These are phyloP conservation scores for Sebastes steindachneri DNA, from an alignment of 2,797 vertebrate species.

Conservation along the genomic window DNA sequence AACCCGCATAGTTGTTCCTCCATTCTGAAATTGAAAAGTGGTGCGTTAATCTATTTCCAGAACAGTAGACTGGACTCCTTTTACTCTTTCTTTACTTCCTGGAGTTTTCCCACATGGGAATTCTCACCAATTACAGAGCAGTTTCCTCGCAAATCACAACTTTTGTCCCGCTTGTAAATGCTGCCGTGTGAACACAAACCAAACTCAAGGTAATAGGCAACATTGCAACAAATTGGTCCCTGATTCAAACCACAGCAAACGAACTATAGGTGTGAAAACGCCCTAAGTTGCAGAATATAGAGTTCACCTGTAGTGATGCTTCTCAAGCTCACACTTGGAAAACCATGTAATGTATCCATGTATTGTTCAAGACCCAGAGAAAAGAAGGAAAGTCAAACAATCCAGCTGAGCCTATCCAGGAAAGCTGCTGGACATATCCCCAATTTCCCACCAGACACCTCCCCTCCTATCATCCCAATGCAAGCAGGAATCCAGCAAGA, in stretches of 20 bases:
- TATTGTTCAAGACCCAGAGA: not conserved
- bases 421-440: not conserved
- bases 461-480: not conserved
- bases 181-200: not conserved
- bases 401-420: slow-evolving; percentile 2
- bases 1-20: not conserved
- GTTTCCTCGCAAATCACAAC: not conserved
- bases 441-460: slow-evolving; percentile 7
- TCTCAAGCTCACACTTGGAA: not conserved
- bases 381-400: not conserved
- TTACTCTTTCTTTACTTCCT: not conserved
- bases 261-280: not conserved
- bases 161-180: not conserved
- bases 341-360: not conserved
- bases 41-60: not conserved
- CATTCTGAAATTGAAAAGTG: not conserved
- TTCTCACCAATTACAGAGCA: too few species aligned
- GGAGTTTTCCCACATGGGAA: not conserved
- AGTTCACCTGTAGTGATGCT: not conserved
- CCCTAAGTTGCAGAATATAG: not conserved
- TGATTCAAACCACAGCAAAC: not conserved
- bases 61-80: not conserved
- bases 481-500: not conserved
- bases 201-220: too few species aligned
- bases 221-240: not conserved